phyloP scores from a whole-genome alignment of 2,113 vertebrate species.

The Tetrao urogallus region DNA sequence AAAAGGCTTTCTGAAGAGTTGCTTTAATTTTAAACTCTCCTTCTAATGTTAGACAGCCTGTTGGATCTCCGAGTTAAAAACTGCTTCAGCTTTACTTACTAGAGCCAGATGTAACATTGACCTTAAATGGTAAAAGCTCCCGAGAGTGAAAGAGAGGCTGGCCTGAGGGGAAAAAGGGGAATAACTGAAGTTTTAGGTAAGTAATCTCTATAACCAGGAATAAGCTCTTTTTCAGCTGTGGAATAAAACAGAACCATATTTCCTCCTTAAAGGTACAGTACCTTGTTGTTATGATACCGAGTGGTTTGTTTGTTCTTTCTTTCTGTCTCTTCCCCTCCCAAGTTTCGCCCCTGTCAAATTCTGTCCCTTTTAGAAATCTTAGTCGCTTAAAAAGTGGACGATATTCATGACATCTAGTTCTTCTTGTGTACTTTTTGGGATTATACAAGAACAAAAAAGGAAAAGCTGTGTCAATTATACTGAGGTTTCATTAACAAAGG shows the following conservation, averaged over 20 bases:
- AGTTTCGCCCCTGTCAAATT: not conserved
- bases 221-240: slow-evolving; percentile 77
- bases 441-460: not conserved
- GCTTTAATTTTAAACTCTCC: slow-evolving; percentile 71
- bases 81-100: slow-evolving; percentile 80
- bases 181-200: slow-evolving; percentile 88
- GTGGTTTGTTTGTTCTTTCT: not conserved
- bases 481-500: slow-evolving; percentile 18
- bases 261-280: slow-evolving; percentile 87
- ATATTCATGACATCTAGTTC: not conserved
- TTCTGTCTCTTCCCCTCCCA: not conserved
- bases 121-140: slow-evolving; percentile 99
- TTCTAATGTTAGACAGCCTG: slow-evolving; percentile 70
- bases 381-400: slow-evolving; percentile 36
- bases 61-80: slow-evolving; percentile 70
- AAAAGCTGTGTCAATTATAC: slow-evolving; percentile 18
- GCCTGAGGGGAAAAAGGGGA: slow-evolving; percentile 84
- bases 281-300: slow-evolving; percentile 33
- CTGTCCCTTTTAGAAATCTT: slow-evolving; percentile 7
- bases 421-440: not conserved
- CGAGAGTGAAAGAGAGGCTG: slow-evolving; percentile 95
- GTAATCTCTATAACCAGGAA: slow-evolving; percentile 82
- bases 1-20: slow-evolving; percentile 64
- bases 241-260: slow-evolving; percentile 61
- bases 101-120: slow-evolving; percentile 93